These are phyloP conservation scores for Rallus limicola DNA, from an alignment of 2,113 vertebrate species.

Conservation along the genomic window DNA sequence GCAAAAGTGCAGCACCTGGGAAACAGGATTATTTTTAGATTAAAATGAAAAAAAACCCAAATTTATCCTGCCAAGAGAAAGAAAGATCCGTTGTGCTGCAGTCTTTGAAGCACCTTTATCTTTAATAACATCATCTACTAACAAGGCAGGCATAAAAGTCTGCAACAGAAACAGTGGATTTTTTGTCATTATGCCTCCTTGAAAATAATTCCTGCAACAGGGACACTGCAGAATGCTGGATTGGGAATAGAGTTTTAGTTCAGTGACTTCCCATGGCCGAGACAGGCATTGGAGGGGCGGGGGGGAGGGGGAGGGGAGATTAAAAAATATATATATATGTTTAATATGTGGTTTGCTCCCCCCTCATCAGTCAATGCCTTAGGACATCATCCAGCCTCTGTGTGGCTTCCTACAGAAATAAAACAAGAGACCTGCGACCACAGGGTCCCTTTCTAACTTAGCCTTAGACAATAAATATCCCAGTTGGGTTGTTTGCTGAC, in stretches of 20 bases:
- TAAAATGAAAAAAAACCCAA: neutral
- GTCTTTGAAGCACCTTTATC: neutral
- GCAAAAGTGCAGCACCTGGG: neutral
- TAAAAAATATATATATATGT: neutral
- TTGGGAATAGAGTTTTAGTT: neutral
- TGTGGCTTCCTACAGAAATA: neutral
- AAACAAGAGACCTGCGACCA: neutral
- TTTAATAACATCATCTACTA: neutral
- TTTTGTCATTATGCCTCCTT: neutral
- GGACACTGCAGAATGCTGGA: neutral
- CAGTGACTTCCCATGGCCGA: neutral
- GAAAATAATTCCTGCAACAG: neutral
- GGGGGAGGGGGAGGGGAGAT: no score
- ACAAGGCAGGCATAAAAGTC: neutral
- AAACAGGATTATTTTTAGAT: neutral
- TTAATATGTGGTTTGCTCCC: neutral
- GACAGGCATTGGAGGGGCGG: neutral
- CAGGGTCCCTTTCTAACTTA: neutral
- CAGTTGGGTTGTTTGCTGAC: neutral
- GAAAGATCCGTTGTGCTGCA: rapidly evolving
- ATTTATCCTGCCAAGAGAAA: neutral
- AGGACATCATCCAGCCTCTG: neutral
- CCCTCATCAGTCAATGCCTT: neutral
- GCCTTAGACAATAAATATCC: neutral
- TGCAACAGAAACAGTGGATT: neutral